Evolutionary conservation across 1,140 invertebrate species (phyloP).

Genomic region (Habropoda laboriosa): DNA sequence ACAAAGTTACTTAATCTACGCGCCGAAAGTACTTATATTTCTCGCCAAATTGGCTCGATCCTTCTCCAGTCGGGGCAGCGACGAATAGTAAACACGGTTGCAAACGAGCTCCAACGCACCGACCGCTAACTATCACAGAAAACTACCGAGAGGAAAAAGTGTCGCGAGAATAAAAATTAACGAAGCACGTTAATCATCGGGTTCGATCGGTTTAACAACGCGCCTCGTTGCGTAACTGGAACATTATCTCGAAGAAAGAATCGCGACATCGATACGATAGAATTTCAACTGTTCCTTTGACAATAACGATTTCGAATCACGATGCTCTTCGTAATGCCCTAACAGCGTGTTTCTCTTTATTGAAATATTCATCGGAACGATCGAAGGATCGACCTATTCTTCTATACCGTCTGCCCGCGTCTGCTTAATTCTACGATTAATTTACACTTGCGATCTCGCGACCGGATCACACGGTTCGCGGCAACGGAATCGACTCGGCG

Average conservation of each 20-base stretch:
- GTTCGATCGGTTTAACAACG: not conserved
- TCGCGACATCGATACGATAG: not conserved
- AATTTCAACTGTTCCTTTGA: not conserved
- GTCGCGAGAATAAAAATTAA: not conserved
- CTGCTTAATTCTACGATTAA: not conserved
- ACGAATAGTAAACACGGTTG: not conserved
- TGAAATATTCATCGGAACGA: not conserved
- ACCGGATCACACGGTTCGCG: not conserved
- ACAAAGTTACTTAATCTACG: conserved; percentile 29
- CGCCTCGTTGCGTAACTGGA: not conserved
- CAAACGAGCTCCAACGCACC: not conserved
- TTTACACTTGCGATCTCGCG: not conserved
- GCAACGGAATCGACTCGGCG: not conserved
- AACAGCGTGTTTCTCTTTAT: too few species aligned
- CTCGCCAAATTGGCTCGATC: not conserved
- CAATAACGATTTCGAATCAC: not conserved
- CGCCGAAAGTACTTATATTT: not conserved
- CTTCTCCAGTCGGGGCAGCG: not conserved
- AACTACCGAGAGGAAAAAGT: not conserved
- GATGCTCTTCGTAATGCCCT: not conserved
- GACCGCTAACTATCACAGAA: conserved; percentile 5
- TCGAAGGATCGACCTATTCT: not conserved
- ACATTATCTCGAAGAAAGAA: not conserved
- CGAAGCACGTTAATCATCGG: not conserved
- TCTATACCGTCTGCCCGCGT: too few species aligned